Percentiles rank a stretch among this genome's conserved stretches.
Evolutionary conservation across 2,888 invertebrate species (phyloP).

Genomic region (Malthinus seriepunctatus): DNA sequence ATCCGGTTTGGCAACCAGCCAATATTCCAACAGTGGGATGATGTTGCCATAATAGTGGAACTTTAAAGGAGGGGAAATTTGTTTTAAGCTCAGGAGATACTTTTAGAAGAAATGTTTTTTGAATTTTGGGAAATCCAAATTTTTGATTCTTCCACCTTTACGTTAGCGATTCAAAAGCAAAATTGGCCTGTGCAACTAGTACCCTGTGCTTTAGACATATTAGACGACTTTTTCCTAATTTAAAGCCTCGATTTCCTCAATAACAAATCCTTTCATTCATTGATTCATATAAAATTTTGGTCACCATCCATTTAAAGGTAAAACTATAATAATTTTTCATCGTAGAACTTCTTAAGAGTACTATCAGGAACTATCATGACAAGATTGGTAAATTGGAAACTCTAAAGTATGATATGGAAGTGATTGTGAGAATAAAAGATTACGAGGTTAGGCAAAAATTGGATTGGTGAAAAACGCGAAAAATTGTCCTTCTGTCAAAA

Average conservation of each 20-base stretch:
- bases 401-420: slow-evolving; percentile 98
- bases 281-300: not conserved
- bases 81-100: no score
- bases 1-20: no score
- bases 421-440: slow-evolving; percentile 97
- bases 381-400: slow-evolving; percentile 89
- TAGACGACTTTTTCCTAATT: not conserved
- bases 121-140: no score
- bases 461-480: slow-evolving; percentile 31
- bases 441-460: slow-evolving; percentile 80
- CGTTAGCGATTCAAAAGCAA: no score
- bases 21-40: no score
- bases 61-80: no score
- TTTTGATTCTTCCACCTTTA: no score
- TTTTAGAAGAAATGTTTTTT: no score
- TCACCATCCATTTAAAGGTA: not conserved
- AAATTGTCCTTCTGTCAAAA: not conserved
- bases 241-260: not conserved
- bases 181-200: not conserved
- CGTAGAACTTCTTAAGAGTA: slow-evolving; percentile 73
- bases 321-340: slow-evolving; percentile 28
- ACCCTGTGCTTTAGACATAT: slow-evolving; percentile 1
- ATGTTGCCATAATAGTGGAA: no score
- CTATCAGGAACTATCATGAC: slow-evolving; percentile 83
- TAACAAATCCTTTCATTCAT: not conserved